A percentile compares a stretch with the other conserved stretches of the same genome.
Evolutionary conservation across 2,797 vertebrate species (phyloP).

Genomic region (Adelosebastes latens): DNA sequence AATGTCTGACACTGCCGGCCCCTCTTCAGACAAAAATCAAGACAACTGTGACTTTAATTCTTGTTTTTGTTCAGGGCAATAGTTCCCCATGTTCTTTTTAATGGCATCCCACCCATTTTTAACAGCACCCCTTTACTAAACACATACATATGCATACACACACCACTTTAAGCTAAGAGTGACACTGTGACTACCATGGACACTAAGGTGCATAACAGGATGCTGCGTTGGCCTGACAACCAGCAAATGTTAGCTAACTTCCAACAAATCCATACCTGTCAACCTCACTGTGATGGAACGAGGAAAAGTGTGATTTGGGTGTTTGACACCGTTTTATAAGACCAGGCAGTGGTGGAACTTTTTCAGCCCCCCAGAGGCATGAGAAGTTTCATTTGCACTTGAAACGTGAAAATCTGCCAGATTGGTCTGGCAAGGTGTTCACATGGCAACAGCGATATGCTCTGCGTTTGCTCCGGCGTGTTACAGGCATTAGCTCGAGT

Average conservation of each 20-base stretch:
- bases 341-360: conserved; percentile 1
- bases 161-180: not conserved
- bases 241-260: not conserved
- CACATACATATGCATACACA: not conserved
- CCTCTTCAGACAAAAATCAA: not conserved
- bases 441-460: conserved; percentile 33
- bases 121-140: not conserved
- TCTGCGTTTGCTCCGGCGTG: not conserved
- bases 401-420: conserved; percentile 25
- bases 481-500: conserved; percentile 22
- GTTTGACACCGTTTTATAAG: not conserved
- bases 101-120: not conserved
- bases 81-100: not conserved
- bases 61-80: not conserved
- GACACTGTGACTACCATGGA: not conserved
- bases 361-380: not conserved
- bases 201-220: not conserved
- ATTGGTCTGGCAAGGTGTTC: conserved; percentile 31
- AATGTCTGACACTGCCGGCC: not conserved
- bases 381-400: conserved; percentile 30
- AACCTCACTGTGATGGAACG: not conserved
- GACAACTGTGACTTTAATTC: not conserved
- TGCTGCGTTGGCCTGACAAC: not conserved
- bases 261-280: conserved; percentile 5
- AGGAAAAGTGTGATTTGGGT: not conserved